A percentile compares a stretch with the other conserved stretches of the same genome.
phyloP scores from a whole-genome alignment of 2,797 vertebrate species.

The Anabas testudineus region DNA sequence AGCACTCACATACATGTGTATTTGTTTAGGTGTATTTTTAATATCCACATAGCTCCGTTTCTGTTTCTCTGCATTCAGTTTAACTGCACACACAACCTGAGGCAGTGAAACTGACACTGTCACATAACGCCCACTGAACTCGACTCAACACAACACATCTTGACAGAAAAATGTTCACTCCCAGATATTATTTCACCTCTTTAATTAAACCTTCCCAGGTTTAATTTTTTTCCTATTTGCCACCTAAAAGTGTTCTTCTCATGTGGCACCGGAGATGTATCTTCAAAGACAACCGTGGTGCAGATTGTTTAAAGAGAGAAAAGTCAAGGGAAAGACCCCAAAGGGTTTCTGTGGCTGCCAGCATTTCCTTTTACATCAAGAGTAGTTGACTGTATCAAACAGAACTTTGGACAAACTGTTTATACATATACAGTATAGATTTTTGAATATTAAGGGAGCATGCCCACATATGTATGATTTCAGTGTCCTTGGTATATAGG shows the following conservation, averaged over 20 bases:
- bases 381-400: constrained; percentile 10
- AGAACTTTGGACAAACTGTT: too few relatives aligned
- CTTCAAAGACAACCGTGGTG: neutral
- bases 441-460: constrained; percentile 3
- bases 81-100: too few relatives aligned
- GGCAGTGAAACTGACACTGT: too few relatives aligned
- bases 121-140: too few relatives aligned
- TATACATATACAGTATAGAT: neutral
- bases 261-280: too few relatives aligned
- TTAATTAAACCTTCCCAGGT: neutral
- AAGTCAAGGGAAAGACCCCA: neutral
- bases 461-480: constrained; percentile 1
- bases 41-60: neutral
- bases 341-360: neutral
- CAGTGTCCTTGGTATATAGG: constrained; percentile 12
- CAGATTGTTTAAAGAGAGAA: neutral
- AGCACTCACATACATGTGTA: neutral
- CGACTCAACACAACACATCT: neutral
- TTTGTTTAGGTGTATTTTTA: neutral
- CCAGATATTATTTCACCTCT: neutral
- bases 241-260: neutral
- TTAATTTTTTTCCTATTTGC: constrained; percentile 7
- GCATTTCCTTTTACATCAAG: neutral
- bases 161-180: neutral
- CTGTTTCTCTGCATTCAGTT: neutral